A percentile compares a stretch with the other conserved stretches of the same genome.
Conservation (phyloP, 2,113 vertebrate genomes). For the Empidonax traillii region DNA sequence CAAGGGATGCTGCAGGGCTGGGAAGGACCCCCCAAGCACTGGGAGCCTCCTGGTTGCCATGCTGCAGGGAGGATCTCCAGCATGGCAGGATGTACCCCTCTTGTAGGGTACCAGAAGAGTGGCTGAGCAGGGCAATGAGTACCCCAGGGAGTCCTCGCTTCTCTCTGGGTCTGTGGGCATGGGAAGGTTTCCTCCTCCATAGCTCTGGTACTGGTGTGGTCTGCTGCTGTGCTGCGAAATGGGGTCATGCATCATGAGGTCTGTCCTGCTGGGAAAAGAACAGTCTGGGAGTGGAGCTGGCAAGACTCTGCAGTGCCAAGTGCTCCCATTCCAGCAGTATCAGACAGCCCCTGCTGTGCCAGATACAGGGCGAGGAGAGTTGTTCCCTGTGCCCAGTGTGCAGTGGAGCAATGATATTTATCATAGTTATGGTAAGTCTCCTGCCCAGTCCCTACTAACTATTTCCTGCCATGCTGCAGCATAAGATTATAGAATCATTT, state of each 20-base stretch:
- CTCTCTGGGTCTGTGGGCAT: neutral
- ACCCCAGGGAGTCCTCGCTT: neutral
- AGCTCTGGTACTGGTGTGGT: neutral
- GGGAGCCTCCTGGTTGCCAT: neutral
- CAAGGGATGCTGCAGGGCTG: slow-evolving; percentile 39
- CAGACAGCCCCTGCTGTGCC: neutral
- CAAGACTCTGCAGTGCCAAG: neutral
- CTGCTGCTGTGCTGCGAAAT: neutral
- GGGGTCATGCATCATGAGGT: neutral
- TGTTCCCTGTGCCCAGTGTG: neutral
- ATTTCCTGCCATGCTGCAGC: neutral
- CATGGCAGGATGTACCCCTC: neutral
- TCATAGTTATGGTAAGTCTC: neutral
- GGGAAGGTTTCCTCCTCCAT: neutral
- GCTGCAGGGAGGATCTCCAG: neutral
- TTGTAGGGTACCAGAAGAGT: neutral
- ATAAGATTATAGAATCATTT: neutral
- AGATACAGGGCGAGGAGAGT: neutral
- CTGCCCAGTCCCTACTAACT: neutral
- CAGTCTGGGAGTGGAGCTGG: neutral
- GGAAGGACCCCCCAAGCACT: neutral
- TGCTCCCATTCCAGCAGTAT: neutral
- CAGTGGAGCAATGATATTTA: neutral
- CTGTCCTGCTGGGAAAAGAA: neutral
- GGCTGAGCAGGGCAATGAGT: neutral